These are phyloP conservation scores for Anser brachyrhynchus DNA, from an alignment of 2,113 vertebrate genomes.

Conservation along the genomic window DNA sequence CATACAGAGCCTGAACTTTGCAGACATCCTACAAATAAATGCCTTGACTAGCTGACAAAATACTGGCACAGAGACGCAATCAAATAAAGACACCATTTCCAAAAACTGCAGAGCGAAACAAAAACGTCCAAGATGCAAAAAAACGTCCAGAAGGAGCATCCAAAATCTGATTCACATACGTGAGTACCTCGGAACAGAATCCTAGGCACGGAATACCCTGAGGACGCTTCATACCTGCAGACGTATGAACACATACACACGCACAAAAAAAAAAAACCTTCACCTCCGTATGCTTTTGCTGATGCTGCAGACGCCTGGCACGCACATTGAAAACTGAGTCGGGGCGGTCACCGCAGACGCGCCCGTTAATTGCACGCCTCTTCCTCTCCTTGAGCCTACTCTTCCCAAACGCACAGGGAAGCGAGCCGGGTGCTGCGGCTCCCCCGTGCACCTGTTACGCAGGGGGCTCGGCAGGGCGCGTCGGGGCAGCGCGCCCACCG, in stretches of 20 bases:
- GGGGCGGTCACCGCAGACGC: neutral
- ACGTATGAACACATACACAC: rapidly evolving
- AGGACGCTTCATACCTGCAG: neutral
- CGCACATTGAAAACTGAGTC: rapidly evolving
- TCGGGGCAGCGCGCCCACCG: too few relatives aligned
- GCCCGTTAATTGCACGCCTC: rapidly evolving
- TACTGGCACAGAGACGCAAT: neutral
- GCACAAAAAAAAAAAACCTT: neutral
- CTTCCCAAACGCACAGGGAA: neutral
- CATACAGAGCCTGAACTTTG: neutral
- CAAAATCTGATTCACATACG: neutral
- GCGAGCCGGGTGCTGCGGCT: neutral
- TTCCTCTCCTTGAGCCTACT: too few relatives aligned
- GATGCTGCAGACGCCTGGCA: neutral
- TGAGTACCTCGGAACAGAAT: neutral
- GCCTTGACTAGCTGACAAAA: neutral
- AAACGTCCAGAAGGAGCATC: neutral
- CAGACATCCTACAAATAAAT: neutral
- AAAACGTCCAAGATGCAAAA: neutral
- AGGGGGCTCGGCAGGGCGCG: too few relatives aligned
- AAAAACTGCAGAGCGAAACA: neutral
- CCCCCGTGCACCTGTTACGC: rapidly evolving
- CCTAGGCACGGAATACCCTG: neutral
- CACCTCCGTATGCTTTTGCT: neutral
- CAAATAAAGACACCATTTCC: neutral